Evolutionary conservation across 2,888 invertebrate species (phyloP), one percentile per base, ranked within the genome.

Genomic region (Ethmia dodecea): DNA sequence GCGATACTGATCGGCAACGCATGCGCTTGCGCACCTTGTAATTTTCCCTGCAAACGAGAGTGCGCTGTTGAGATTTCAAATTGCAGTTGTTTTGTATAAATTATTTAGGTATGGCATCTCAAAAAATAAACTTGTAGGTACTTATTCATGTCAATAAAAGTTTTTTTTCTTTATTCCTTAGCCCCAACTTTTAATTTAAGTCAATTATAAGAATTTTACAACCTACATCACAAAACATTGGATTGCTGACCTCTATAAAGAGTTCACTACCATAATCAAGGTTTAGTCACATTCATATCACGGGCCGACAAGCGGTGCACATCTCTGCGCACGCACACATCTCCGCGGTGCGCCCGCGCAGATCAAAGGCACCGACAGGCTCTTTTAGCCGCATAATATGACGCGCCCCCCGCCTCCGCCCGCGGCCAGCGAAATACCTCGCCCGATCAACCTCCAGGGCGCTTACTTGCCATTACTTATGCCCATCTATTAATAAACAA

Each of bases 341-440:
- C 56, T 14, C 28, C 31, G 37, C 33, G 34, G 25, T 53, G 56
- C 49, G 48, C 68, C 53, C 55, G 64, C 64, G 56, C 70, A 67
- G 77, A 79, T 86, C 86, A 86, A 86, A 86, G 86, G 84, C 75
- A 80, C 86, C 84, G 84, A 83, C 83, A 84, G 77, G 72, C 81
- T 86, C 81, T 80, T 86, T 84, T 84, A 84, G 83, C 84, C 75
- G 81, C 81, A 80, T 86, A 86, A 86, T 86, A 83, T 84, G 84
- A 86, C 81, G 81, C 77, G 77, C 69, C 71, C 75, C 72, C 74
- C 67, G 66, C 73, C 73, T 56, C 68, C 60, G 67, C 72, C 68
- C 60, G 60, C 69, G 65, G 66, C 74, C 77, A 68, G 76, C 77
- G 64, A 76, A 75, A 75, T 74, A 67, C 74, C 72, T 71, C 60